Evolutionary conservation across 1,140 invertebrate species (phyloP).

Genomic region (Pteromalus puparum): DNA sequence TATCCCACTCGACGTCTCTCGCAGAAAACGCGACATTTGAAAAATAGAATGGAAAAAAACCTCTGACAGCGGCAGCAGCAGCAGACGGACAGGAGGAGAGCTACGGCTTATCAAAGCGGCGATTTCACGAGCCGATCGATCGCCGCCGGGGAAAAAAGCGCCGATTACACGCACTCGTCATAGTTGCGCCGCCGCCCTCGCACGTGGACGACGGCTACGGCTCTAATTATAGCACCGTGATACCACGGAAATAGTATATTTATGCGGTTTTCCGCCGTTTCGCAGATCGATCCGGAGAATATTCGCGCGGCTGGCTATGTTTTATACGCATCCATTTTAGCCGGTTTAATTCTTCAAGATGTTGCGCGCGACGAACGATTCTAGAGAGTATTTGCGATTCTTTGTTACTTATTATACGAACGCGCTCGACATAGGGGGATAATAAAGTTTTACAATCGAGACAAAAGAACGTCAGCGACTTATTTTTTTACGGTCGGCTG

Average conservation of each 20-base stretch:
- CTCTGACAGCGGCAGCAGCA: not conserved
- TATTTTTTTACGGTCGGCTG: not conserved
- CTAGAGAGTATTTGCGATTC: too few relatives aligned
- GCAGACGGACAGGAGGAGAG: not conserved
- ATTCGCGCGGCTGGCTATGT: not conserved
- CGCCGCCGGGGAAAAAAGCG: not conserved
- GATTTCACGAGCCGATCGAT: slow-evolving; percentile 19
- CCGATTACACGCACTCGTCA: not conserved
- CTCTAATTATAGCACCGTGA: not conserved
- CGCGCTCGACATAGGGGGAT: too few relatives aligned
- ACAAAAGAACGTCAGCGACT: not conserved
- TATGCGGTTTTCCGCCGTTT: not conserved
- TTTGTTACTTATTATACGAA: too few relatives aligned
- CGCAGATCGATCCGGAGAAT: not conserved
- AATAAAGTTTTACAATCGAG: too few relatives aligned
- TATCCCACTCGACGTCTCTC: not conserved
- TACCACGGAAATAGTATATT: not conserved
- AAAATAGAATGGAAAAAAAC: slow-evolving; percentile 1
- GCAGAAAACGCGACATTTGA: not conserved
- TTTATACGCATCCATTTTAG: too few relatives aligned
- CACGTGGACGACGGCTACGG: not conserved
- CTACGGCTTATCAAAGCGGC: slow-evolving; percentile 7
- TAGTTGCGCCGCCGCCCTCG: not conserved
- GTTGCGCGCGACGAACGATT: too few relatives aligned
- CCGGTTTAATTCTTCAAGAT: too few relatives aligned